phyloP scores from a whole-genome alignment of 2,888 invertebrate species.

The Melolontha melolontha region DNA sequence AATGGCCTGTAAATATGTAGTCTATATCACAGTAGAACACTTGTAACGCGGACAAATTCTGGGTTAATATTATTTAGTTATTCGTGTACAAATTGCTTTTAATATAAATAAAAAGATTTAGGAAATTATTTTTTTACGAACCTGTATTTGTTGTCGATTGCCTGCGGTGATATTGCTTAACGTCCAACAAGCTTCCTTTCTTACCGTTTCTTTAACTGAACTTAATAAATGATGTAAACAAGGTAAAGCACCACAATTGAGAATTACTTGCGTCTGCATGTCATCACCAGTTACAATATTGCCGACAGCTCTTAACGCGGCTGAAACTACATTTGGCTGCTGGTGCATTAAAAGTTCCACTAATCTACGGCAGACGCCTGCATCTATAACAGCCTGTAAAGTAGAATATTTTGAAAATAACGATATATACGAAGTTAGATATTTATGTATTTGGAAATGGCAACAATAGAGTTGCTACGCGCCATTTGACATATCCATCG shows the following conservation, averaged over 20 bases:
- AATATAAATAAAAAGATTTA: no score
- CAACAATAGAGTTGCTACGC: no score
- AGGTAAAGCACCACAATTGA: constrained; percentile 91
- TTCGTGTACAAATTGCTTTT: no score
- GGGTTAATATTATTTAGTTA: no score
- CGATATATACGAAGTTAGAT: not conserved
- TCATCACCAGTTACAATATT: constrained; percentile 99
- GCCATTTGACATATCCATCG: no score
- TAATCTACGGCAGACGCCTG: constrained; percentile 85
- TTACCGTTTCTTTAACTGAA: constrained; percentile 84
- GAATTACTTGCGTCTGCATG: constrained; percentile 92
- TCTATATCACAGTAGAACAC: no score
- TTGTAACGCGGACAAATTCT: no score
- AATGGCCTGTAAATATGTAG: no score
- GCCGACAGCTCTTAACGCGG: constrained; percentile 95
- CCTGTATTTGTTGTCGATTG: constrained; percentile 93
- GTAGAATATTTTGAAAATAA: not conserved
- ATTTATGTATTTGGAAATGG: no score
- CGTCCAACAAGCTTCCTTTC: constrained; percentile 98
- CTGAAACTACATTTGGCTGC: constrained; percentile 87
- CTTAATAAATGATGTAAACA: constrained; percentile 83
- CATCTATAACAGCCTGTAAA: constrained; percentile 88
- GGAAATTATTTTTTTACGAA: constrained; percentile 56
- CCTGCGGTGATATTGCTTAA: constrained; percentile 97
- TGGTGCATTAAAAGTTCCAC: constrained; percentile 76